Conservation (phyloP, 2,888 invertebrate genomes). For the Ceramica pisi region DNA sequence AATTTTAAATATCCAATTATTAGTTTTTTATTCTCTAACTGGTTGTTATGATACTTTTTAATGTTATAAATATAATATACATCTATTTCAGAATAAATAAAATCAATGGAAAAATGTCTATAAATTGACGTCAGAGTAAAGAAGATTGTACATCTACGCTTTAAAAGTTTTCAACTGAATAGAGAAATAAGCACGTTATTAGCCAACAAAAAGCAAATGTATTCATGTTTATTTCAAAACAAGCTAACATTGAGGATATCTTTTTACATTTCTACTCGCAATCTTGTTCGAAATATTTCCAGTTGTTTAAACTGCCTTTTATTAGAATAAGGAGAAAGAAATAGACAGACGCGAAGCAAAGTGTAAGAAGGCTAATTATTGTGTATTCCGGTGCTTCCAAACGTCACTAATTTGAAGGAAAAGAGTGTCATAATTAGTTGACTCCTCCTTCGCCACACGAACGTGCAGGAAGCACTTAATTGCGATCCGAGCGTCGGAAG, state of each 20-base stretch:
- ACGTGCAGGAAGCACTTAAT: conserved; percentile 79
- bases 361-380: conserved; percentile 58
- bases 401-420: conserved; percentile 68
- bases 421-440: conserved; percentile 78
- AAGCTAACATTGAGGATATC: conserved; percentile 24
- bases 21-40: not conserved
- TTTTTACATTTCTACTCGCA: conserved; percentile 32
- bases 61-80: not conserved
- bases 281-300: conserved; percentile 43
- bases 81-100: not conserved
- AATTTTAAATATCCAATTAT: not conserved
- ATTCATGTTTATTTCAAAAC: conserved; percentile 45
- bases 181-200: conserved; percentile 43
- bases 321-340: conserved; percentile 21
- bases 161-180: conserved; percentile 24
- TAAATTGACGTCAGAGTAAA: not conserved
- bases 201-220: conserved; percentile 28
- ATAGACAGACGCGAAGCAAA: conserved; percentile 22
- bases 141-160: conserved; percentile 14
- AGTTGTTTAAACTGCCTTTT: conserved; percentile 33
- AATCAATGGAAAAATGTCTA: not conserved
- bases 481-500: conserved; percentile 71
- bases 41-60: not conserved
- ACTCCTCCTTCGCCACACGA: conserved; percentile 72
- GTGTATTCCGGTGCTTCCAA: conserved; percentile 52